Evolutionary conservation across 2,113 vertebrate species (phyloP).

Genomic region (Nibea coibor): DNA sequence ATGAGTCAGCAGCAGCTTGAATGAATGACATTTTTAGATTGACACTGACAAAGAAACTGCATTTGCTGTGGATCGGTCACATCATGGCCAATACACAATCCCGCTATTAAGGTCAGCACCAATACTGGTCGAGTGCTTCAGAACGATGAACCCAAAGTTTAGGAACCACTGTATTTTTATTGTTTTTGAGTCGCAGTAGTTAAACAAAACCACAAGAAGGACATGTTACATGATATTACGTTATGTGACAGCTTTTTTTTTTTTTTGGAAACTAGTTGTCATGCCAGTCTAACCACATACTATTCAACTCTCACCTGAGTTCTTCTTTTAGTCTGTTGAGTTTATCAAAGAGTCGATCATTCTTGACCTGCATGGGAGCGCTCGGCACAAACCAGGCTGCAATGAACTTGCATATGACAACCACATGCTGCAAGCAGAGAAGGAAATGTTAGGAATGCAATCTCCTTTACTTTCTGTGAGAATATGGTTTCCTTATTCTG

Average conservation of each 20-base stretch:
- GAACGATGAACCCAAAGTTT: neutral
- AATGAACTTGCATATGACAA: slow-evolving; percentile 91
- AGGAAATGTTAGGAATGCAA: slow-evolving; percentile 10
- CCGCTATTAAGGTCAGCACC: neutral
- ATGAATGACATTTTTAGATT: neutral
- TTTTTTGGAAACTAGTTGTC: neutral
- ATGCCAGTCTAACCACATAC: neutral
- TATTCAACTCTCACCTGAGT: slow-evolving; percentile 77
- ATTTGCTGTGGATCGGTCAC: neutral
- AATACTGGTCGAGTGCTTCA: neutral
- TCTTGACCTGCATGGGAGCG: slow-evolving; percentile 87
- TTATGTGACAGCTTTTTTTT: neutral
- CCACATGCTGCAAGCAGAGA: slow-evolving; percentile 87
- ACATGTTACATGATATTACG: neutral
- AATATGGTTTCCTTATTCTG: neutral
- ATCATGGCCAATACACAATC: neutral
- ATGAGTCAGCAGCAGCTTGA: neutral
- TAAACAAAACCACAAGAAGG: neutral
- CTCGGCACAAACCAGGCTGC: slow-evolving; percentile 94
- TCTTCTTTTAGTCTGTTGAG: slow-evolving; percentile 72
- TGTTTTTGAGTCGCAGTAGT: neutral
- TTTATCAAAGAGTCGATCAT: slow-evolving; percentile 86
- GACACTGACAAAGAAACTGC: neutral
- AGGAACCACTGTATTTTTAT: neutral
- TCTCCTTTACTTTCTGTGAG: neutral